A percentile compares a stretch with the other conserved stretches of the same genome.
These are phyloP conservation scores for Oreochromis spilurus DNA, from an alignment of 2,113 vertebrate genomes.

Conservation along the genomic window DNA sequence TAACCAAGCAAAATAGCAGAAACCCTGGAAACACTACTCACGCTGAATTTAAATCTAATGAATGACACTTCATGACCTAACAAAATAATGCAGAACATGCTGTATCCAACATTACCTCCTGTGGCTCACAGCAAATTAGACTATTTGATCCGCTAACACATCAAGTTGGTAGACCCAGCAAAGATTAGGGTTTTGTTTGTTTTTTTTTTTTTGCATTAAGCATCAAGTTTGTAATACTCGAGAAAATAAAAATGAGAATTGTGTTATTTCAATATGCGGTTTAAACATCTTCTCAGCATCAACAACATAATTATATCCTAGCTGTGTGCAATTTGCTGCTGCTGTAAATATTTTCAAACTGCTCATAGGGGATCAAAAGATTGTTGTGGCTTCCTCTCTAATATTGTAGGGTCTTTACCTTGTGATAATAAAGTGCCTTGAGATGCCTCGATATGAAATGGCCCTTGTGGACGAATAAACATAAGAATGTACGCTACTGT, in stretches of 20 bases:
- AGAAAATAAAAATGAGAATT: neutral
- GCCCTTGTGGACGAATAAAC: neutral
- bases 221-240: neutral
- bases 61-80: neutral
- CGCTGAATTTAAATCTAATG: neutral
- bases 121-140: neutral
- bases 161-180: neutral
- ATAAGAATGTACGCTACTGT: neutral
- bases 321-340: neutral
- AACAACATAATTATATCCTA: neutral
- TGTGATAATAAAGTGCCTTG: neutral
- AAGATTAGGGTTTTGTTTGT: neutral
- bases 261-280: neutral
- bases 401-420: rapidly evolving
- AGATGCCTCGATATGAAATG: neutral
- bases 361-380: neutral
- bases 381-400: neutral
- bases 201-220: neutral
- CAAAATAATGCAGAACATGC: neutral
- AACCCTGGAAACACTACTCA: neutral
- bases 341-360: neutral
- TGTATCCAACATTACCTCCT: neutral
- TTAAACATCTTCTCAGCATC: neutral
- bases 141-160: neutral
- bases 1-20: neutral